Base-by-base conservation (phyloP, 2,797 vertebrate genomes). In the Sphaeramia orbicularis region DNA sequence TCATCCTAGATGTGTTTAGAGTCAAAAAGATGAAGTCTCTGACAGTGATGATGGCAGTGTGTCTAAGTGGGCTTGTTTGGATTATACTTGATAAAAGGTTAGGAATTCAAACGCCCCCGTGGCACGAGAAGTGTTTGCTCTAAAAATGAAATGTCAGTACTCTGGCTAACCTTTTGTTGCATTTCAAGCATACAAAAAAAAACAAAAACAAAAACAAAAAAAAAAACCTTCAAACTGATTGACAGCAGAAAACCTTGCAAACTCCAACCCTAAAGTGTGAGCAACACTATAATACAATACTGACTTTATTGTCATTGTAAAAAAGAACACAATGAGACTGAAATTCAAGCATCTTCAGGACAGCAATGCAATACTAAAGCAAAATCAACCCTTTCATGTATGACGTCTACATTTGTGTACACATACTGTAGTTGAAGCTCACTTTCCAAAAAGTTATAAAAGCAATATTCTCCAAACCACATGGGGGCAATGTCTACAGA, bases 81-180 rank as follows among this genome's bases (percentile, higher is more conserved):
- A n/a, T 8, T 66, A n/a, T 4, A 42, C 42, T 57, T 60, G 53
- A 62, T 63, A 48, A 15, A 43, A 45, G 40, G 8, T 40, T 80
- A 30, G 67, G 41, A 58, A 37, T 63, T 43, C 1, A 3, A 47
- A 61, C 6, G 10, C n/a, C 24, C 57, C 36, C 3, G 16, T 55
- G 45, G 45, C 38, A 13, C 37, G 43, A 42, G 9, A 47, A 50
- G 19, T 7, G 36, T 74, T 76, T 70, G 61, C 40, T 6, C 1
- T n/a, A 19, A 32, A 64, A 64, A 71, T 19, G 7, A 81, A 70
- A 78, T 64, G 51, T 53, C 55, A 76, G 1, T 13, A 27, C 36
- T 50, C 21, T 65, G 42, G 47, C 48, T 56, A 55, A 77, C 32
- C 62, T 68, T 68, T 81, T 18, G 10, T 15, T 43, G 60, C 59